Evolutionary conservation across 2,888 invertebrate species (phyloP).

Genomic region (Drosophila macrospina): DNA sequence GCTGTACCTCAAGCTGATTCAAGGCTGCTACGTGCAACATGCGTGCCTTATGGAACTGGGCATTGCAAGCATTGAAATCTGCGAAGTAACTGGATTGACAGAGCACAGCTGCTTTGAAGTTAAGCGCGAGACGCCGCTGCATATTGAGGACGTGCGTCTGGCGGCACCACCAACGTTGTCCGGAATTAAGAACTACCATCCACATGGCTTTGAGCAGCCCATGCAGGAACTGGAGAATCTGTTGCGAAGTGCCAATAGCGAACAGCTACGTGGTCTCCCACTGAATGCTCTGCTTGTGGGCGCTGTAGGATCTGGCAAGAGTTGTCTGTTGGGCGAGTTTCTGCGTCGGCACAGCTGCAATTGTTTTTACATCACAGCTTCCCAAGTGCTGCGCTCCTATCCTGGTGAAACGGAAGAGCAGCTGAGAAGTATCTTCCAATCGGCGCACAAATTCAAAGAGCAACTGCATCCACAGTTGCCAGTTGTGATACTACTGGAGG

Average conservation of each 20-base stretch:
- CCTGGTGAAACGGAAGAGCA: conserved; percentile 87
- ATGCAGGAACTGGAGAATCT: conserved; percentile 71
- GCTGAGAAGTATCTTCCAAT: conserved; percentile 85
- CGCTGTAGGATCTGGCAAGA: conserved; percentile 88
- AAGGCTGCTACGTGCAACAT: conserved; percentile 58
- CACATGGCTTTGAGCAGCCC: conserved; percentile 70
- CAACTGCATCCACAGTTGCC: conserved; percentile 75
- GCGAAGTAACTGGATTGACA: conserved; percentile 24
- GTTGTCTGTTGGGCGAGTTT: conserved; percentile 86
- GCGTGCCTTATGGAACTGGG: conserved; percentile 55
- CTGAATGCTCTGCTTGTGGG: conserved; percentile 84
- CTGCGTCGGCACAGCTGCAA: conserved; percentile 85
- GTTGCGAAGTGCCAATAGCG: conserved; percentile 32
- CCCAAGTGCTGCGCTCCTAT: conserved; percentile 85
- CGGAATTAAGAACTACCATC: conserved; percentile 17
- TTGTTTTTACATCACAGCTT: conserved; percentile 85
- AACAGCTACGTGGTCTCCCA: conserved; percentile 40
- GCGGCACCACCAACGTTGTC: conserved; percentile 8
- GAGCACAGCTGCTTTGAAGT: conserved; percentile 57
- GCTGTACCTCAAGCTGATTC: conserved; percentile 45
- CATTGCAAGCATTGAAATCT: conserved; percentile 64
- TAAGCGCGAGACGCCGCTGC: conserved; percentile 49
- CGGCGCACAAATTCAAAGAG: conserved; percentile 82
- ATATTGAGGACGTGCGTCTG: conserved; percentile 69
- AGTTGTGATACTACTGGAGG: conserved; percentile 85